A percentile compares a stretch with the other conserved stretches of the same genome.
These are phyloP conservation scores for Athalia rosae DNA, from an alignment of 2,888 invertebrate genomes.

Conservation along the genomic window DNA sequence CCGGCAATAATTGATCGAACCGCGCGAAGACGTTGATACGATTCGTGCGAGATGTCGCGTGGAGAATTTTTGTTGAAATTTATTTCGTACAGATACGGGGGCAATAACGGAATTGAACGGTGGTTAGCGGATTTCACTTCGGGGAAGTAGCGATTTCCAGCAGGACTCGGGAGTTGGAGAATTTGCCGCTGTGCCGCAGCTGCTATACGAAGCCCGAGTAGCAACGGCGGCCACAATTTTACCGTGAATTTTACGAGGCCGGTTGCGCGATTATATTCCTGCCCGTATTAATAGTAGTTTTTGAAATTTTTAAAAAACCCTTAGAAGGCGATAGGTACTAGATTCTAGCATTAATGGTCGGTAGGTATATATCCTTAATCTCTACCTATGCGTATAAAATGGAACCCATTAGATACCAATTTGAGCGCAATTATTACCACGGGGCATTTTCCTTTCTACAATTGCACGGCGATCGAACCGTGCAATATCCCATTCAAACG, in stretches of 20 bases:
- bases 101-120: background rate
- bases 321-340: constrained; percentile 30
- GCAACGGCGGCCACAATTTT: background rate
- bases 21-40: no score
- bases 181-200: background rate
- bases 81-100: background rate
- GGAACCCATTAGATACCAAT: constrained; percentile 26
- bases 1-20: no score
- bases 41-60: no score
- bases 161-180: no score
- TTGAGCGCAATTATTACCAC: constrained; percentile 30
- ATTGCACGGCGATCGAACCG: background rate
- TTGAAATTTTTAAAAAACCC: constrained; percentile 12
- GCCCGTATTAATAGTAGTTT: constrained; percentile 19
- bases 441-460: constrained; percentile 20
- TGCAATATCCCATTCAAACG: background rate
- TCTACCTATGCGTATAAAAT: background rate
- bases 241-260: constrained; percentile 6
- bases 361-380: constrained; percentile 3
- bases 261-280: constrained; percentile 3
- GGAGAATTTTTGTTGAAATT: background rate
- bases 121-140: constrained; percentile 12
- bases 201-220: background rate
- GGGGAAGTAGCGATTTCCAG: constrained; percentile 4
- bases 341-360: constrained; percentile 32